Evolutionary conservation across 2,113 vertebrate species (phyloP), one percentile per base, ranked within the genome.

Genomic region (Coturnix japonica): DNA sequence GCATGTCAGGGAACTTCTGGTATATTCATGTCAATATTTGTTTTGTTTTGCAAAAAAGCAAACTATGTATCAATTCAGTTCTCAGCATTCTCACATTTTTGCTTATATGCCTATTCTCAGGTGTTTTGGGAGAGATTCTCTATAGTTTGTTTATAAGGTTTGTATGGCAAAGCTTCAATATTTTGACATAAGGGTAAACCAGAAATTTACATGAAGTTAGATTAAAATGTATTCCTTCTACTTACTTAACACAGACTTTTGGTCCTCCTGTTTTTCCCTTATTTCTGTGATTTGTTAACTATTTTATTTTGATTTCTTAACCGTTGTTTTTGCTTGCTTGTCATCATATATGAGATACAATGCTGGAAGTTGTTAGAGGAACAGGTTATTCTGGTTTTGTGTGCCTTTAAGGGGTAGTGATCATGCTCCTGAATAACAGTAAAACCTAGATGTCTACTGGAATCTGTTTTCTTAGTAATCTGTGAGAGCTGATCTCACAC

Each of bases 41-140:
- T 53, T 93, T 79, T 83, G 21, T 70, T 87, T 80, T 47, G 25
- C 63, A 91, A 60, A 78, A 91, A 81, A 80, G 73, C 7, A 41
- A 26, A 19, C 23, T 21, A 18, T 71, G 22, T 26, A 15, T 89
- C 57, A 70, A 66, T 66, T 31, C 75, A 26, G 3, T 84, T 87
- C 79, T 54, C 19, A 80, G 20, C 47, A 57, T 90, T 81, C 54
- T 44, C 41, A 20, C 39, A 28, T 80, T 33, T 69, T 75, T 90
- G 8, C 10, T 33, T 63, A 7, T 43, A 1, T 39, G 20, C 16
- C 2, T 46, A 12, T 20, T 25, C 33, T 87, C n/a, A 46, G 28
- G 17, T 65, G 5, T 57, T 82, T 39, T 4, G 1, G 10, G 19
- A 19, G 78, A 44, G 25, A 43, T 93, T 59, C 63, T 80, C 22